Evolutionary conservation across 2,113 vertebrate genomes (phyloP).

Genomic region (Malaclemys terrapin): DNA sequence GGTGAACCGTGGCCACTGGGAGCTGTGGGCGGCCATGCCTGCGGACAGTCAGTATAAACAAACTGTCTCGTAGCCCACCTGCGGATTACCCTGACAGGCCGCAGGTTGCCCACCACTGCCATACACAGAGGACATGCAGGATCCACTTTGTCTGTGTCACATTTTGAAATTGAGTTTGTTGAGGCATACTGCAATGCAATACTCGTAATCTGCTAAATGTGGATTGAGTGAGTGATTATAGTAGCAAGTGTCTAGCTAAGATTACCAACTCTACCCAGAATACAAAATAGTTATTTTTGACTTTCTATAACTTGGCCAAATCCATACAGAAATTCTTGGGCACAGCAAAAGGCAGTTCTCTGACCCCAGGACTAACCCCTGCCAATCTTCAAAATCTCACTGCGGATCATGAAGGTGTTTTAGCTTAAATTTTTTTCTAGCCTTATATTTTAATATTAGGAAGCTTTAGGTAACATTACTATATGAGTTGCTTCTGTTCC

Average conservation of each 20-base stretch:
- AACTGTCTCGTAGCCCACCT: too few relatives aligned
- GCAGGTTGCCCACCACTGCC: too few relatives aligned
- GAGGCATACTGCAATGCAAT: accelerated
- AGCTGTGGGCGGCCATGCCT: too few relatives aligned
- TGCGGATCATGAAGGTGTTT: not conserved
- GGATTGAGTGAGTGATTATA: not conserved
- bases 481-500: not conserved
- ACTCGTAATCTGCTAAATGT: not conserved
- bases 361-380: not conserved
- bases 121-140: not conserved
- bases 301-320: not conserved
- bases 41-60: too few relatives aligned
- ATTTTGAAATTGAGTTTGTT: not conserved
- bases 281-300: not conserved
- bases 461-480: not conserved
- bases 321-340: not conserved
- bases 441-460: not conserved
- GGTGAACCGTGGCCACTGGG: too few relatives aligned
- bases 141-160: not conserved
- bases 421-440: not conserved
- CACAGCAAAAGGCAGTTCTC: not conserved
- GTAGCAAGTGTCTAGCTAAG: not conserved
- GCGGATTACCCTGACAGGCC: too few relatives aligned
- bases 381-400: not conserved
- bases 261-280: not conserved